Evolutionary conservation across 2,888 invertebrate species (phyloP), one percentile per base, ranked within the genome.

Genomic region (Drosophila kuntzei): DNA sequence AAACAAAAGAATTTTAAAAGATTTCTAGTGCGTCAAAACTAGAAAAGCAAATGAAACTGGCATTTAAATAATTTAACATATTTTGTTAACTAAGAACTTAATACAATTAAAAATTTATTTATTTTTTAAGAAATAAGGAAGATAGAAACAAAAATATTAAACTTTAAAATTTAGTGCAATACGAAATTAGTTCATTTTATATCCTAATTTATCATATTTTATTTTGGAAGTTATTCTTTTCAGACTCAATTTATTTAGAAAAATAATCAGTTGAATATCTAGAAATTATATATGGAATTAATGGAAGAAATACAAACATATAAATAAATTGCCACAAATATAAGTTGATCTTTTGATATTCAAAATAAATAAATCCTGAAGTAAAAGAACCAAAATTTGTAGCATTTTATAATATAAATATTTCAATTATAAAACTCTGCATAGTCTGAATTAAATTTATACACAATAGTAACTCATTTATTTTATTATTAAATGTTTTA

Each of bases 1-100:
- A 29, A 16, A 51, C 9, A 29, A 37, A 58, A 34, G 55, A 71
- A 47, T 64, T 41, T 51, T n/a, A 11, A 51, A 43, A 53, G 29
- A 53, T 25, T 60, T 60, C 29, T 39, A 29, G 58, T 39, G 9
- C 37, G 14, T 25, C 18, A 14, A 29, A 47, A 27, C 18, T n/a
- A 2, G 18, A n/a, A 20, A 39, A 49, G 18, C 20, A 49, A 50
- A 59, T 22, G n/a, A n/a, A n/a, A n/a, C n/a, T n/a, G 39, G 22
- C 22, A 25, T 59, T 59, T 51, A 18, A 41, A 43, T 43, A 18
- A 53, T 59, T 59, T 34, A 34, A 51, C 25, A n/a, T n/a, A 2
- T 9, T 49, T 20, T 29, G 47, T 58, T 29, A n/a, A 29, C 37
- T 14, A 29, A 27, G 16, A 53, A 41, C 16, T 41, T 36, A 14